Percentiles rank a stretch among this genome's conserved stretches.
These are phyloP conservation scores for Cairina moschata DNA, from an alignment of 2,113 vertebrate genomes.

Conservation along the genomic window DNA sequence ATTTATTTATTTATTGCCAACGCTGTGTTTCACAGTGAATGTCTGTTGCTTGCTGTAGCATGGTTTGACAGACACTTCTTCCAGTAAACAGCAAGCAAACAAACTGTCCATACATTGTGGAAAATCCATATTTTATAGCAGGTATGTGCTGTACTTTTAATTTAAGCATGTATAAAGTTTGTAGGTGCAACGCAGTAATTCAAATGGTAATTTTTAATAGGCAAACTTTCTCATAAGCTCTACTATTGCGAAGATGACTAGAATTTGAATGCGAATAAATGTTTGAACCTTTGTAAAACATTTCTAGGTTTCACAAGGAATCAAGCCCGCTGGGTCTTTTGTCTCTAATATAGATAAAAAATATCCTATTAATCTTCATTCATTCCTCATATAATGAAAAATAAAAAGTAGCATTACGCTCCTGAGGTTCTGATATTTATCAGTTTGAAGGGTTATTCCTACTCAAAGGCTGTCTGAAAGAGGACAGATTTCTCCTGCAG, in stretches of 20 bases:
- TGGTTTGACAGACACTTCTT: background rate
- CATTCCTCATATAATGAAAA: background rate
- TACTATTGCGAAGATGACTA: background rate
- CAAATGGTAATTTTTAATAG: background rate
- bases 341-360: background rate
- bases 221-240: background rate
- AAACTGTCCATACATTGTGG: background rate
- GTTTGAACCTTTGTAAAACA: background rate
- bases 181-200: background rate
- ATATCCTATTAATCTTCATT: background rate
- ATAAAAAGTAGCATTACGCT: background rate
- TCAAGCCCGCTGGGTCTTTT: background rate
- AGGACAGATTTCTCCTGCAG: background rate
- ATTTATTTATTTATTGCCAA: background rate
- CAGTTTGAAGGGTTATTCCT: background rate
- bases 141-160: background rate
- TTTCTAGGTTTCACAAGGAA: background rate
- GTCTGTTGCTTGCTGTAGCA: background rate
- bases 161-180: background rate
- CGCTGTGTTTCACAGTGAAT: background rate
- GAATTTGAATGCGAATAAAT: background rate
- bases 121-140: background rate
- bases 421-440: background rate
- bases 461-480: background rate
- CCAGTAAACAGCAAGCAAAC: background rate